Conservation (phyloP, 2,113 vertebrate species). For the Phyllostomus discolor region DNA sequence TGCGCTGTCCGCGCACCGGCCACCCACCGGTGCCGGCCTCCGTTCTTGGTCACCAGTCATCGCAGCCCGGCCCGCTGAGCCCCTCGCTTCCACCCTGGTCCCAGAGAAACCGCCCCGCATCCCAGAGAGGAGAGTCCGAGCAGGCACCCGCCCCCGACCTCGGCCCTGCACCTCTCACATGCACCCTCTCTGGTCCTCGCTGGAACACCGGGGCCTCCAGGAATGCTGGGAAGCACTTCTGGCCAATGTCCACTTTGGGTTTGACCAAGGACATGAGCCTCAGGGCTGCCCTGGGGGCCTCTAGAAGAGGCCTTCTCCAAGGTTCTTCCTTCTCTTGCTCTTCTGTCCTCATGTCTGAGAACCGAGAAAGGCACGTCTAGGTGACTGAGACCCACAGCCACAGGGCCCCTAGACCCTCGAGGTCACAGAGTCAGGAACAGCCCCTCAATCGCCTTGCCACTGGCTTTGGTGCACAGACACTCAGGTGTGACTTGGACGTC, state of each 20-base stretch:
- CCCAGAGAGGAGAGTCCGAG: neutral
- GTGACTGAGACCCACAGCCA: accelerated
- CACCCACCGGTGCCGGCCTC: neutral
- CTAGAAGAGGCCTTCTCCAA: neutral
- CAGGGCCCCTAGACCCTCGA: accelerated
- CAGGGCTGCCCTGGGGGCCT: accelerated
- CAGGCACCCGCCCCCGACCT: neutral
- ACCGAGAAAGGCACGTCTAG: neutral
- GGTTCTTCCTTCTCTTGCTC: neutral
- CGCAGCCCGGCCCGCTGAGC: neutral
- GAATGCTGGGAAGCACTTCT: too few relatives aligned
- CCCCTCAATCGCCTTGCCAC: neutral
- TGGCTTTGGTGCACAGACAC: neutral
- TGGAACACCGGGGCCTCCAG: accelerated
- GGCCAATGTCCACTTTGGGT: neutral
- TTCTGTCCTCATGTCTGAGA: neutral
- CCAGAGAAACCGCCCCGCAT: neutral
- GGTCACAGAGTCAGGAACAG: neutral
- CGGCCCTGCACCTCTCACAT: neutral
- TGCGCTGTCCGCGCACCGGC: neutral
- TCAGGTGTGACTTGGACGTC: too few relatives aligned
- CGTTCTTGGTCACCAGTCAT: neutral
- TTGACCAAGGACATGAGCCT: neutral
- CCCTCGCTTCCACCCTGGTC: neutral
- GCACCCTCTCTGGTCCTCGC: neutral